These are phyloP conservation scores for Calypte anna DNA, from an alignment of 2,113 vertebrate genomes.

Conservation along the genomic window DNA sequence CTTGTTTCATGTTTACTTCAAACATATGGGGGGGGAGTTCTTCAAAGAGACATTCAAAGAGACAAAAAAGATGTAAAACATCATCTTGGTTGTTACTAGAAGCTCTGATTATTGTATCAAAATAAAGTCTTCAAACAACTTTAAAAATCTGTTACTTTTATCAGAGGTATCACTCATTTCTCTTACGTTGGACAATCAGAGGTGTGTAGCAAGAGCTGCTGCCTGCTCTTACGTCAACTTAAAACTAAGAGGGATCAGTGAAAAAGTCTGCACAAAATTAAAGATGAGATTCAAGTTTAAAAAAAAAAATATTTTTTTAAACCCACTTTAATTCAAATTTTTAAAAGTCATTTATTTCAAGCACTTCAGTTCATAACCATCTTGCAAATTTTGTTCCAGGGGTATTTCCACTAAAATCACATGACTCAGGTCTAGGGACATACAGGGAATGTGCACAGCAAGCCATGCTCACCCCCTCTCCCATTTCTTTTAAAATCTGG, in stretches of 20 bases:
- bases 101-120: not conserved
- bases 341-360: not conserved
- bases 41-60: constrained; percentile 5
- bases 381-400: not conserved
- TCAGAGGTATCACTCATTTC: not conserved
- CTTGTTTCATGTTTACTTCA: not conserved
- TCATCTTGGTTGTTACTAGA: not conserved
- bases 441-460: not conserved
- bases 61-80: not conserved
- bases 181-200: not conserved
- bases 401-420: not conserved
- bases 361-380: not conserved
- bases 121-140: not conserved
- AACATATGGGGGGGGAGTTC: not conserved
- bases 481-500: not conserved
- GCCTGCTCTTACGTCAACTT: not conserved
- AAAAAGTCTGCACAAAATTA: not conserved
- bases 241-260: not conserved
- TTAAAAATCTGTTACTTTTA: not conserved
- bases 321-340: not conserved
- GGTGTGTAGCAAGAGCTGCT: not conserved
- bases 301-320: too few species aligned
- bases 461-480: accelerated
- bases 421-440: not conserved
- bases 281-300: not conserved